Percentiles rank a stretch among this genome's conserved stretches.
These are phyloP conservation scores for Drosophila sordidula DNA, from an alignment of 2,888 invertebrate genomes.

Conservation along the genomic window DNA sequence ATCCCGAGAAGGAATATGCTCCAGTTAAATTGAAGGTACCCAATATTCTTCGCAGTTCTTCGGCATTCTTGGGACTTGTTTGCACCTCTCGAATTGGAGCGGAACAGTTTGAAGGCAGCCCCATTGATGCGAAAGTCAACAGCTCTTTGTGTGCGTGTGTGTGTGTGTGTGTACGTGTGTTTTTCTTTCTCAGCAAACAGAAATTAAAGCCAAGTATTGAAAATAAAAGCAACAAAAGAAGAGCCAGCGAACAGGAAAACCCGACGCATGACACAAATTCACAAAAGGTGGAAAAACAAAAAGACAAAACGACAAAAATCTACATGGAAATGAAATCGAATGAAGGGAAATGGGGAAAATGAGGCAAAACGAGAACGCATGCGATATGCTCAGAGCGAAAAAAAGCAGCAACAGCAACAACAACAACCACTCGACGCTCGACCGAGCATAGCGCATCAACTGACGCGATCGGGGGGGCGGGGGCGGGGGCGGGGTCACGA, in stretches of 20 bases:
- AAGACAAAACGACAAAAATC: slow-evolving; percentile 55
- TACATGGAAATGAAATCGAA: slow-evolving; percentile 74
- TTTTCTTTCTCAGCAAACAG: slow-evolving; percentile 79
- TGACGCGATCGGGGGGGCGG: slow-evolving; percentile 21
- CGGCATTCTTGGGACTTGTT: slow-evolving; percentile 6
- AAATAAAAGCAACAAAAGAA: slow-evolving; percentile 31
- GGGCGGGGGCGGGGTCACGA: not conserved
- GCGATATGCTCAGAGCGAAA: slow-evolving; percentile 33
- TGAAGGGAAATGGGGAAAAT: slow-evolving; percentile 56
- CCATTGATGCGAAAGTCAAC: slow-evolving; percentile 45
- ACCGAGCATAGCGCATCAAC: slow-evolving; percentile 70
- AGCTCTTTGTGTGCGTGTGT: slow-evolving; percentile 8
- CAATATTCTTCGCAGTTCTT: slow-evolving; percentile 1
- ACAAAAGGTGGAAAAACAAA: slow-evolving; percentile 61
- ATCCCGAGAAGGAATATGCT: no score
- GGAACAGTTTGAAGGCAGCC: slow-evolving; percentile 46
- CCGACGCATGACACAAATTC: slow-evolving; percentile 78
- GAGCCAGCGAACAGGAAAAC: slow-evolving; percentile 53
- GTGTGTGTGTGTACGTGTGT: slow-evolving; percentile 35
- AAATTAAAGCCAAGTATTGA: slow-evolving; percentile 63
- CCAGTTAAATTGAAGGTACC: not conserved
- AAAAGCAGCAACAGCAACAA: slow-evolving; percentile 11
- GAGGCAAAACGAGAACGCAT: slow-evolving; percentile 49
- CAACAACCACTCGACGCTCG: slow-evolving; percentile 59
- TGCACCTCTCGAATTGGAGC: slow-evolving; percentile 45